Evolutionary conservation across 2,888 invertebrate genomes (phyloP).

Genomic region (Lasioglossum figueresi): DNA sequence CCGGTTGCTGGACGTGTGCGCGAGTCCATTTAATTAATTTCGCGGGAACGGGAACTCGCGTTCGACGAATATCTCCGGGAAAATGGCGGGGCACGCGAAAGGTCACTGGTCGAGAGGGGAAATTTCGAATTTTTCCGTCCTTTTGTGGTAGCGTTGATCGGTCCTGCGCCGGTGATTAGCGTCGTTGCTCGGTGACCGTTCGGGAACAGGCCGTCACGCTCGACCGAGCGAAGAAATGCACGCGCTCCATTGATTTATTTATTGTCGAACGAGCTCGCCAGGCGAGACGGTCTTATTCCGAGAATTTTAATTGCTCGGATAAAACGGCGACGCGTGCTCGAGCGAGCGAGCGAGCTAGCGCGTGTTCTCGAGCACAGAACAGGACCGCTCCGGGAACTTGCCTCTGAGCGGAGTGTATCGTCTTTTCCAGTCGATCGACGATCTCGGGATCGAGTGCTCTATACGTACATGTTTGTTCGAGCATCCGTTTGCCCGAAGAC

Average conservation of each 20-base stretch:
- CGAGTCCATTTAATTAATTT: conserved; percentile 5
- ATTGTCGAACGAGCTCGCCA: conserved; percentile 64
- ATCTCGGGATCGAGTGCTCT: background rate
- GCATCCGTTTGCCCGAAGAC: background rate
- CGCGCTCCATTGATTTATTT: conserved; percentile 75
- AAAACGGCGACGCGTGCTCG: conserved; percentile 35
- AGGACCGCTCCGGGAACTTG: background rate
- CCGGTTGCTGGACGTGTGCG: background rate
- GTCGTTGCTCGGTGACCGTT: conserved; percentile 36
- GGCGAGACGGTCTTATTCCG: conserved; percentile 57
- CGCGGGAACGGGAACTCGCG: background rate
- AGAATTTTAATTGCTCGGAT: conserved; percentile 67
- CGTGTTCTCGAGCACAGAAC: background rate
- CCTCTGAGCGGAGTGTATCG: background rate
- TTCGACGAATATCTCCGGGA: background rate
- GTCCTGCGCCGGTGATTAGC: conserved; percentile 44
- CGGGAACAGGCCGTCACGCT: conserved; percentile 67
- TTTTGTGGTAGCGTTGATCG: conserved; percentile 32
- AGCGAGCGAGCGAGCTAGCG: background rate
- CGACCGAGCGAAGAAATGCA: conserved; percentile 73
- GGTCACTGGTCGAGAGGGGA: background rate
- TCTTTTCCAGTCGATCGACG: conserved; percentile 10
- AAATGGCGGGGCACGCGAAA: background rate
- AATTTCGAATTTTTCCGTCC: conserved; percentile 27
- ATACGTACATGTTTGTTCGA: background rate